Base-by-base conservation (phyloP, 2,888 invertebrate species). In the Bhutanitis thaidina region DNA sequence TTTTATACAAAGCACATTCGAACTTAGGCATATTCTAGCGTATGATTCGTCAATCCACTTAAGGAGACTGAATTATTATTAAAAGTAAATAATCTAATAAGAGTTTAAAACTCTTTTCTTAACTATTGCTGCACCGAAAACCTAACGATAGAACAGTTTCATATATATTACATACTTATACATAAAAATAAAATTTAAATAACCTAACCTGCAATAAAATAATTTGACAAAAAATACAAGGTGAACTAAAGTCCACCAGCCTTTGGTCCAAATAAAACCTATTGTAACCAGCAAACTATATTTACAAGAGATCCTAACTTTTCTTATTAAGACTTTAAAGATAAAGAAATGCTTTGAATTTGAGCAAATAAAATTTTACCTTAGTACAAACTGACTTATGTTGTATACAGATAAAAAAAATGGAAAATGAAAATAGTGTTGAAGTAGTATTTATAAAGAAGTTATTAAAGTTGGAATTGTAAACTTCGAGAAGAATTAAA, bases 21-120 rank as follows among this genome's bases (percentile, higher is more conserved):
- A 73, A 82, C 89, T 89, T 89, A 87, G 89, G 89, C 86, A 80
- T 84, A 85, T 84, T 87, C 89, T 89, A 89, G 89, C 89, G 87
- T 88, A 89, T 89, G 89, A 87, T 79, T 77, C 64, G 77, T 86
- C 78, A 37, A 78, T 79, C 85, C 81, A 57, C 12, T 50, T 1
- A 55, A 56, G 82, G 81, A 80, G 78, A 83, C 82, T 63, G 69
- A 69, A 65, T 34, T 64, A 52, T 58, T 54, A 58, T 61, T 62
- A 64, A 62, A 40, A 53, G 64, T 68, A 67, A 71, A 71, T 52
- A 57, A 64, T 37, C 56, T 64, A 64, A 46, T 48, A 32, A 43
- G 86, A 79, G 86, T 85, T 86, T 67, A 61, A 59, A 87, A 87
- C 86, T 72, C 77, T 61, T 59, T 45, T 46, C 56, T 71, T 43